Conservation (phyloP, 1,140 invertebrate species). For the Halotydeus destructor region DNA sequence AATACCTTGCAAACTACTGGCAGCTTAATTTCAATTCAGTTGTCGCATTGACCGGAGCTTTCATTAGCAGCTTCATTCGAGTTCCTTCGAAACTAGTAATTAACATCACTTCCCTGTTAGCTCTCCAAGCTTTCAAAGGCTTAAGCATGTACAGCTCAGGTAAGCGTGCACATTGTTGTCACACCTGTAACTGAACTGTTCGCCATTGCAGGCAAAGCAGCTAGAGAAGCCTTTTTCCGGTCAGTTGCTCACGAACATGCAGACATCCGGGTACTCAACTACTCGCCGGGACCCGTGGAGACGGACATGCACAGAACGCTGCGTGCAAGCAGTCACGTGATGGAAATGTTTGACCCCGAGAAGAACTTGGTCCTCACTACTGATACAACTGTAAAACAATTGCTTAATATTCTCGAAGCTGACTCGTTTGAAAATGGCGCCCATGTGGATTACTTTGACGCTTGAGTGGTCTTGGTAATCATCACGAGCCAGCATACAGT, state of each 20-base stretch:
- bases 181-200: background rate
- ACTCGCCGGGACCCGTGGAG: conserved; percentile 76
- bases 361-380: conserved; percentile 44
- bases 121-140: conserved; percentile 46
- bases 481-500: too few relatives aligned
- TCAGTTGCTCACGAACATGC: conserved; percentile 56
- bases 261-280: conserved; percentile 55
- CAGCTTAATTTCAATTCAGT: conserved; percentile 57
- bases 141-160: conserved; percentile 59
- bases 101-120: conserved; percentile 69
- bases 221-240: conserved; percentile 75
- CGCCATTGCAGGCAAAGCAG: conserved; percentile 36
- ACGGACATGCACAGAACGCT: conserved; percentile 62
- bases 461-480: too few relatives aligned
- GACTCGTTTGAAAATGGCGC: conserved; percentile 55
- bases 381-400: conserved; percentile 47
- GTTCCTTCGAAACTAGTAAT: conserved; percentile 38
- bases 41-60: conserved; percentile 49
- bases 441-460: conserved; percentile 75
- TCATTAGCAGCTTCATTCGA: conserved; percentile 34
- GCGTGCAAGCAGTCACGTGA: conserved; percentile 33
- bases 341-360: conserved; percentile 33
- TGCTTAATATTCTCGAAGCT: conserved; percentile 43
- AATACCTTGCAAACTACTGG: conserved; percentile 34
- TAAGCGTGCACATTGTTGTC: conserved; percentile 27